Base-by-base conservation (phyloP, 2,797 vertebrate genomes). In the Cryptoblepharus egeriae region DNA sequence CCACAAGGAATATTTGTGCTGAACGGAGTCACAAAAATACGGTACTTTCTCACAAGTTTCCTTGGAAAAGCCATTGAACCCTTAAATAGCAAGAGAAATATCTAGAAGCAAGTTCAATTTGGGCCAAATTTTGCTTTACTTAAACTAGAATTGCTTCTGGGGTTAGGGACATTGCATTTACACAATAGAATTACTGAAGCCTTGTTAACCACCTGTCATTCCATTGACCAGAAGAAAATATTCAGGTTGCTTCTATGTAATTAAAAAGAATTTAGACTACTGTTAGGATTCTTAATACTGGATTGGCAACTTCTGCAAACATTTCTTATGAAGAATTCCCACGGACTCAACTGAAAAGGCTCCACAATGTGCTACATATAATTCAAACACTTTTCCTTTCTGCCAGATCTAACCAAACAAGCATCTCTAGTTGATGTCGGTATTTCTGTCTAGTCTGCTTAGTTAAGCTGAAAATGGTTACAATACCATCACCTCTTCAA, bases 11-110 rank as follows among this genome's bases (percentile, higher is more conserved):
- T 86, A 89, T 88, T 92, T 90, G 89, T 90, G 75, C 85, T 88
- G 89, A 90, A 88, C 85, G 88, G 87, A 91, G 85, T 91, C 74
- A 88, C 90, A 88, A 88, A 93, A 93, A 91, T 94, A n/a, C n/a
- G n/a, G n/a, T n/a, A 86, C 87, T 84, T 86, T 88, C 88, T 91
- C 86, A 85, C 92, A 93, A 92, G 91, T 89, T 92, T 49, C 90
- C 91, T 92, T 92, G 85, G 88, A 87, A 88, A 85, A 90, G 77
- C 60, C 57, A 49, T 72, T 64, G 75, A 80, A 91, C 92, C 90
- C 90, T 89, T 93, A 91, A 85, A 88, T 88, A 83, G 83, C 75
- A 71, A 75, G 76, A 90, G 85, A 89, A 94, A 85, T 89, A 86
- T 80, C 58, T n/a, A 92, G 84, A 72, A 81, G 88, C 91, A 83